A percentile compares a stretch with the other conserved stretches of the same genome.
These are phyloP conservation scores for Zoroaster sp. DNA, from an alignment of 53 echinoderm and acorn worm species.

Conservation along the genomic window DNA sequence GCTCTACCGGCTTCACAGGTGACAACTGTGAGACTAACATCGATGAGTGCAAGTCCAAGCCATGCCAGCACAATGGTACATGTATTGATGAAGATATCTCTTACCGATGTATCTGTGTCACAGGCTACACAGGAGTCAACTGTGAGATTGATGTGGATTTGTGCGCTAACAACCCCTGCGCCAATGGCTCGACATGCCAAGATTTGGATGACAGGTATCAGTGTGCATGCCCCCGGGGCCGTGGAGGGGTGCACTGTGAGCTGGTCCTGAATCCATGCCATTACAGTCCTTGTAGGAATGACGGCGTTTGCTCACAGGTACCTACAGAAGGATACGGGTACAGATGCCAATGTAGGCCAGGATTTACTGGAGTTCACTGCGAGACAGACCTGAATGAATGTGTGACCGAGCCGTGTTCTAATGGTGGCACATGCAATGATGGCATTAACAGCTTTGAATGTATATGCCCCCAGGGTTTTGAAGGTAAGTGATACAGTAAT, in stretches of 20 bases:
- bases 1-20: slow-evolving; percentile 41
- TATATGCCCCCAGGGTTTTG: slow-evolving; percentile 38
- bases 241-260: slow-evolving; percentile 69
- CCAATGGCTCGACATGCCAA: slow-evolving; percentile 58
- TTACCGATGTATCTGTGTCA: slow-evolving; percentile 39
- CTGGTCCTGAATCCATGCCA: slow-evolving; percentile 11
- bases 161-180: slow-evolving; percentile 69
- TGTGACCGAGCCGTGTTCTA: slow-evolving; percentile 48
- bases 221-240: slow-evolving; percentile 67
- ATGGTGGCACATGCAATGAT: slow-evolving; percentile 60
- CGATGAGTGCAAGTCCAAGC: slow-evolving; percentile 51
- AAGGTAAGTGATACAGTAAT: not conserved
- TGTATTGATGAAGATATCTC: slow-evolving; percentile 30
- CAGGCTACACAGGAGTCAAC: slow-evolving; percentile 40
- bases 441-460: slow-evolving; percentile 40
- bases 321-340: slow-evolving; percentile 13
- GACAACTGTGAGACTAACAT: slow-evolving; percentile 47
- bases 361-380: slow-evolving; percentile 60
- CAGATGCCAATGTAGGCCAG: slow-evolving; percentile 42
- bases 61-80: slow-evolving; percentile 53
- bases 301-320: slow-evolving; percentile 5
- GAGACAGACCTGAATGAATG: slow-evolving; percentile 56
- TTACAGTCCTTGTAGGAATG: slow-evolving; percentile 43
- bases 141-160: slow-evolving; percentile 52
- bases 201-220: slow-evolving; percentile 62